Evolutionary conservation across 2,888 invertebrate species (phyloP), one percentile per base, ranked within the genome.

Genomic region (Timandra comae): DNA sequence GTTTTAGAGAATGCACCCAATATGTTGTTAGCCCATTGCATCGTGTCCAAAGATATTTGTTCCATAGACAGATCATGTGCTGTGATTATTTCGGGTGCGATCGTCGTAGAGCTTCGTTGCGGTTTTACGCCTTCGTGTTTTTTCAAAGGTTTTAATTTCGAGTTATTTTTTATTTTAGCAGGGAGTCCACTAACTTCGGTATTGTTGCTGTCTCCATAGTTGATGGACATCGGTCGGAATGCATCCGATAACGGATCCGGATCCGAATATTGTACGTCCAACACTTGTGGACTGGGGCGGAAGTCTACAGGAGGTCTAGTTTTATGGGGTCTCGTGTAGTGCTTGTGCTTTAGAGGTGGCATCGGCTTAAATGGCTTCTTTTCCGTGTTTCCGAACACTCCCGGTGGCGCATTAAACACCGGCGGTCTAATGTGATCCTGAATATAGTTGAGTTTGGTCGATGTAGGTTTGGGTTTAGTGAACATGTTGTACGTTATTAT

Each of bases 321-420:
- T 49, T 69, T 78, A 13, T 54, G 33, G 3, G 63, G 63, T 42
- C 77, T 81, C 1, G 58, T 41, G 2, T 55, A 41, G 29, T 70
- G 62, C 10, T 52, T 38, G 7, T 56, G 48, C 38, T 82, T 84
- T n/a, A 84, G 34, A 1, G 84, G 84, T 7, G 85, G 85, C 78
- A 85, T 66, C 4, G 85, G 85, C 43, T 82, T 85, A 31, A 85
- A 84, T 1, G 84, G 82, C 30, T 85, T 85, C 42, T 82, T 85
- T 35, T 85, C 84, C 80, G 80, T 78, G 3, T 79, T 78, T 6
- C 74, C 74, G 35, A 85, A 84, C 2, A 85, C 75, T 16, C 85
- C 85, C 0, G 84, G 85, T 0, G 84, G 85, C 7, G 85, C 80
- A 45, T 76, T 84, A 41, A 76, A 84, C 7, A 85, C 63, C 3